A percentile compares a stretch with the other conserved stretches of the same genome.
Conservation (phyloP, 2,113 vertebrate species). For the Psittacara wagleri region DNA sequence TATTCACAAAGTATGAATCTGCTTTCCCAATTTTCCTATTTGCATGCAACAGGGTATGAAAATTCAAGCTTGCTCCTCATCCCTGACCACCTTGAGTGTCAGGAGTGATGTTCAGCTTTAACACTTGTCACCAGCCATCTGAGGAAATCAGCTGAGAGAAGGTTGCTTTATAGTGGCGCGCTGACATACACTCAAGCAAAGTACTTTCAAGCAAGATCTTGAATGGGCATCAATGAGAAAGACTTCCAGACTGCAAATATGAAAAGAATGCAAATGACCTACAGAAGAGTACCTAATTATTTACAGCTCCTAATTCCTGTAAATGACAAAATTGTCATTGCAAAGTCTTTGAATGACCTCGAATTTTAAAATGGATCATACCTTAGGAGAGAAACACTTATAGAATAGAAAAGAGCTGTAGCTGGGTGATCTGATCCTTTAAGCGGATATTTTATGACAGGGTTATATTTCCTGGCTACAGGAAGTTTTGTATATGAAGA, state of each 20-base stretch:
- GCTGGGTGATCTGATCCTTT: not conserved
- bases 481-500: conserved; percentile 42
- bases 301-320: not conserved
- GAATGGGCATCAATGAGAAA: not conserved
- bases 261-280: not conserved
- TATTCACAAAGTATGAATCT: not conserved
- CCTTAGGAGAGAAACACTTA: not conserved
- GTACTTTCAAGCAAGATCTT: not conserved
- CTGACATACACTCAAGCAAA: not conserved
- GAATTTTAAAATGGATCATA: not conserved
- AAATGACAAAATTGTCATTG: not conserved
- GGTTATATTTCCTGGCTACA: conserved; percentile 20
- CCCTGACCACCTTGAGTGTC: not conserved
- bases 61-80: not conserved
- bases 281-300: not conserved
- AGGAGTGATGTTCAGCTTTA: not conserved
- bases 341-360: not conserved
- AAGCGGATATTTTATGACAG: not conserved
- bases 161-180: not conserved
- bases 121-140: not conserved
- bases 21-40: not conserved
- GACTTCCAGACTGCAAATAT: not conserved
- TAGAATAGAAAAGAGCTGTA: not conserved
- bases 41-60: not conserved
- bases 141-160: not conserved